phyloP scores from a whole-genome alignment of 1,140 invertebrate genomes.

The Drosophila bipectinata region DNA sequence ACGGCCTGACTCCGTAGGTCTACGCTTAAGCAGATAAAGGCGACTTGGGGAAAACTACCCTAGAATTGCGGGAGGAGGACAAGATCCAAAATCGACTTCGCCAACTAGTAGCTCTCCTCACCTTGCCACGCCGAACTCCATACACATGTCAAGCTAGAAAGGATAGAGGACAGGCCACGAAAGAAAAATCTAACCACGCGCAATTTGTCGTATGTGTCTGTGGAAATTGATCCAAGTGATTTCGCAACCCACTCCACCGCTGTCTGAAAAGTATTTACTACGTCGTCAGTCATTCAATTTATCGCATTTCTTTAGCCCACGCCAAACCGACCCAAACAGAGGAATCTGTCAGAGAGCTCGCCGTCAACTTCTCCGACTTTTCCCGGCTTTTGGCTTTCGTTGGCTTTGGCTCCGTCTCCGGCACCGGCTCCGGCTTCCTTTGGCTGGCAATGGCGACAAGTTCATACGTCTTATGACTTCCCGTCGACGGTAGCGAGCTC shows the following conservation, averaged over 20 bases:
- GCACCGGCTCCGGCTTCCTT: slow-evolving; percentile 25
- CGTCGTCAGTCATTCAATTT: slow-evolving; percentile 81
- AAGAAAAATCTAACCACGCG: slow-evolving; percentile 76
- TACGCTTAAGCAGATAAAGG: neutral
- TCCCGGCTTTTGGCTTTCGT: slow-evolving; percentile 5
- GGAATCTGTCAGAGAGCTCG: slow-evolving; percentile 52
- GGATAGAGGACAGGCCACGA: slow-evolving; percentile 29
- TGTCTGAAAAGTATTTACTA: slow-evolving; percentile 81
- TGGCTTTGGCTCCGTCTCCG: slow-evolving; percentile 6
- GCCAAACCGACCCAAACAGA: slow-evolving; percentile 51
- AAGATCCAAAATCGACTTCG: neutral
- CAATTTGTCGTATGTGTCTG: slow-evolving; percentile 71
- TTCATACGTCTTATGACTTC: slow-evolving; percentile 82
- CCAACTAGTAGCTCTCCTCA: no score
- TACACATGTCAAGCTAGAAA: slow-evolving; percentile 42
- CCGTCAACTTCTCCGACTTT: slow-evolving; percentile 32
- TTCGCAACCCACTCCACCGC: slow-evolving; percentile 33
- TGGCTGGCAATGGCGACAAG: slow-evolving; percentile 61
- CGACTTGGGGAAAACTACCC: neutral
- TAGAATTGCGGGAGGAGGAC: neutral
- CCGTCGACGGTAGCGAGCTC: slow-evolving; percentile 74
- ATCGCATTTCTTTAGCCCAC: slow-evolving; percentile 74
- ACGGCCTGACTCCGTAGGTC: neutral
- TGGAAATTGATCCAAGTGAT: slow-evolving; percentile 60
- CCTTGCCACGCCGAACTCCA: neutral